Base-by-base conservation (phyloP, 2,797 vertebrate genomes). In the Acrossocheilus wenchowensis region DNA sequence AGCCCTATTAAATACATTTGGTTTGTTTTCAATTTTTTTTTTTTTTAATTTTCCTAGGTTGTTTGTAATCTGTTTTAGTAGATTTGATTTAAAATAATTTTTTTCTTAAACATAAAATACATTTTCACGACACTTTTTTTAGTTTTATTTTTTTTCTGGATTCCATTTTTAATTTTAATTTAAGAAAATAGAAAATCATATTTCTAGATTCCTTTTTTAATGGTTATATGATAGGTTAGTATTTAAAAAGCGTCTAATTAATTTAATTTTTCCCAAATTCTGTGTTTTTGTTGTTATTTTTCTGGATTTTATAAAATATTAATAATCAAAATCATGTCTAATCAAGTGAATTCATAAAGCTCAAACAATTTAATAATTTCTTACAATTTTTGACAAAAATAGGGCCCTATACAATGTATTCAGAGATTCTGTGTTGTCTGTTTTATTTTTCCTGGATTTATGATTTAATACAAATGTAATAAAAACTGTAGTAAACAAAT, bases 61-160 rank as follows among this genome's bases (percentile, higher is more conserved):
- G 7, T 23, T 57, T 23, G 14, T 57, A 52, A 52, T 57, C 21
- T 10, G 19, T 19, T 21, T 54, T 19, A 54, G 50, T 54, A 54
- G 23, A 60, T 60, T 10, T 60, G 3, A 60, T 60, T 54, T n/a
- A n/a, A n/a, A 60, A 60, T 10, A 0, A 4, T 1, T 3, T 57
- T 57, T 60, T 52, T 50, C 48, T 50, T 57, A 23, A 9, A 21
- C 52, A 9, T 54, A 54, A 57, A 57, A 57, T 57, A 8, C 2
- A 57, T 23, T 71, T 12, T 11, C 5, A 23, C 12, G 21, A 14
- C 6, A 14, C 19, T 71, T 71, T 71, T 71, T 6, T 11, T 5
- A 0, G 7, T 69, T 21, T 21, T 2, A 0, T 1, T 0, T 17
- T 26, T 19, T 5, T 26, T 48, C 43, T 9, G 43, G 12, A 26